These are phyloP conservation scores for Microchrysa polita DNA, from an alignment of 2,888 invertebrate genomes.

Conservation along the genomic window DNA sequence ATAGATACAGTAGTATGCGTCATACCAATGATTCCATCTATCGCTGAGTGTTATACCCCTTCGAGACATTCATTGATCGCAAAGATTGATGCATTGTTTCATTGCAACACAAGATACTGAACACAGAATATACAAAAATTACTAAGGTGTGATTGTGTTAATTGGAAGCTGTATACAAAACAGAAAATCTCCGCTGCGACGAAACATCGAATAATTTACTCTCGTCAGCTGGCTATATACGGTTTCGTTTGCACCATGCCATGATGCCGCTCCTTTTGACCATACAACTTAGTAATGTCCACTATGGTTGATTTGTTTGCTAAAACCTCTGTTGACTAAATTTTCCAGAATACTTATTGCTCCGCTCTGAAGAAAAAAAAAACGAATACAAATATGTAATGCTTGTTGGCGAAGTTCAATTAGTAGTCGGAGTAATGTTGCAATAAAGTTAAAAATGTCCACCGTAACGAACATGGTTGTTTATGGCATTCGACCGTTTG, in stretches of 20 bases:
- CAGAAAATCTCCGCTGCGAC: constrained; percentile 12
- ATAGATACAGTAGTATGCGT: too few relatives aligned
- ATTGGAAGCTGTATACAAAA: constrained; percentile 29
- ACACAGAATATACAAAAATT: not conserved
- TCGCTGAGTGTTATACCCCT: constrained; percentile 1
- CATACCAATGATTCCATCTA: too few relatives aligned
- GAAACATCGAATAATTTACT: constrained; percentile 19
- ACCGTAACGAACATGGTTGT: constrained; percentile 10
- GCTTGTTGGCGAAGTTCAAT: constrained; percentile 24
- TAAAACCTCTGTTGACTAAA: not conserved
- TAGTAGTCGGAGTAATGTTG: constrained; percentile 16
- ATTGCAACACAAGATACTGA: not conserved
- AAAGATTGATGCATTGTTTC: constrained; percentile 29
- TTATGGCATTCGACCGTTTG: not conserved
- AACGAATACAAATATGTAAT: not conserved
- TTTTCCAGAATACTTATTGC: constrained; percentile 14
- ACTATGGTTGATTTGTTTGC: not conserved
- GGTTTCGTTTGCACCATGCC: not conserved
- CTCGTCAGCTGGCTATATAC: not conserved
- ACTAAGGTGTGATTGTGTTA: constrained; percentile 33
- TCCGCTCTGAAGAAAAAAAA: too few relatives aligned
- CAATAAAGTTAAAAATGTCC: constrained; percentile 28
- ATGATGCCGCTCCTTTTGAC: not conserved
- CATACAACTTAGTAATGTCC: not conserved
- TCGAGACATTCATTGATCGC: not conserved